A percentile compares a stretch with the other conserved stretches of the same genome.
phyloP scores from a whole-genome alignment of 1,140 invertebrate genomes.

The Andrena cerasifolii region DNA sequence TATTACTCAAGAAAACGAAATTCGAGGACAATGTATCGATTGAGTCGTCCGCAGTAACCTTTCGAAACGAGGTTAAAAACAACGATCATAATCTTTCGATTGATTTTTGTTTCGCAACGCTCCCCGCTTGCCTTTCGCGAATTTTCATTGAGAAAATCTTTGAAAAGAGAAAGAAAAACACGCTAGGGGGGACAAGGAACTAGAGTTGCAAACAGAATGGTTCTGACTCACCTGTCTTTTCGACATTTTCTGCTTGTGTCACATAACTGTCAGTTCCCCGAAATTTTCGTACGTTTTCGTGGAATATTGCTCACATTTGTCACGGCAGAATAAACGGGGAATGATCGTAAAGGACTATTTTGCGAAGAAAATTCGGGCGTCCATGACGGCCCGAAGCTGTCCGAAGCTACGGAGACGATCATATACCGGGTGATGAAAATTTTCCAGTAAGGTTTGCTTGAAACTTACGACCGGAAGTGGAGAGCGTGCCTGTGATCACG shows the following conservation, averaged over 20 bases:
- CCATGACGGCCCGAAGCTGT: constrained; percentile 40
- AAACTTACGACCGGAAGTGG: not conserved
- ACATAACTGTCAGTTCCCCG: constrained; percentile 32
- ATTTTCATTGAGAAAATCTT: not conserved
- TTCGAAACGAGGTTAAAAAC: constrained; percentile 48
- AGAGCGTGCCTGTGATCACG: constrained; percentile 15
- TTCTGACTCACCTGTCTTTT: constrained; percentile 33
- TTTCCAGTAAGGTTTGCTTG: not conserved
- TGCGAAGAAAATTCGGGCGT: constrained; percentile 30
- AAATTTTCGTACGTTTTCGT: not conserved
- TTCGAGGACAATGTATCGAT: constrained; percentile 53
- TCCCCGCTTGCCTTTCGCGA: not conserved
- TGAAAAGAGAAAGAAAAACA: not conserved
- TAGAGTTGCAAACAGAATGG: constrained; percentile 1
- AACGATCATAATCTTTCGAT: not conserved
- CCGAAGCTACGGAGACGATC: constrained; percentile 40
- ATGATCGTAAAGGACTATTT: constrained; percentile 23
- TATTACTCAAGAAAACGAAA: constrained; percentile 38
- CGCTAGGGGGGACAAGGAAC: not conserved
- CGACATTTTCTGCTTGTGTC: constrained; percentile 37
- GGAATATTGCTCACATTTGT: constrained; percentile 28
- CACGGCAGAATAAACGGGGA: not conserved
- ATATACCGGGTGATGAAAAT: constrained; percentile 44
- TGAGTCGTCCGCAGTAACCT: constrained; percentile 52
- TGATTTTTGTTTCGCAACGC: not conserved